Evolutionary conservation across 2,113 vertebrate species (phyloP), one percentile per base, ranked within the genome.

Genomic region (Ictalurus furcatus): DNA sequence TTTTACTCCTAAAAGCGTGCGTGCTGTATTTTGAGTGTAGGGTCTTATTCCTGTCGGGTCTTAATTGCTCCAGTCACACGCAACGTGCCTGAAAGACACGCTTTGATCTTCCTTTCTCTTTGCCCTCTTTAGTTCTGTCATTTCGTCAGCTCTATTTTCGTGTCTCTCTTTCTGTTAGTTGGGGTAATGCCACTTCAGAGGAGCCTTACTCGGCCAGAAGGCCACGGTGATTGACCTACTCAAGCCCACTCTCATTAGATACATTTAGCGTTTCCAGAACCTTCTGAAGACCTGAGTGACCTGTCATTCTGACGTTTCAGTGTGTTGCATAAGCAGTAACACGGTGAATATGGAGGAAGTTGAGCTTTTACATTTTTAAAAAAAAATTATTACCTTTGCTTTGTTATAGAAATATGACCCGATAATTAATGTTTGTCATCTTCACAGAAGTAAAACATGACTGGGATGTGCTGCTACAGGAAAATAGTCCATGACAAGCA

Each of bases 151-250:
- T 34, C 14, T 65, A 2, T 85, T 59, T 67, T 59, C 54, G 54
- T 82, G 25, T 71, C 17, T 88, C n/a, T 25, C 37, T 54, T 5
- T 11, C 37, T 44, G 40, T 78, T 52, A 52, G 37, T 76, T 44
- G 37, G 37, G 19, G 23, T 40, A 25, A 40, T 11, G 73, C 73
- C 8, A 23, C 65, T 73, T 34, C 69, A 44, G 21, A 52, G 88
- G 48, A 59, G 34, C 85, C 73, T 85, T 85, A 91, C 17, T 69
- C 37, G 88, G 88, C 88, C 84, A 91, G 84, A 73, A 88, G 89
- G 89, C 63, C 84, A 44, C 65, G 76, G 63, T 84, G 65, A 48
- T 37, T 58, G 69, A 83, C 69, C 40, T 84, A 37, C 16, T 52
- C 34, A 25, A 28, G 59, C 34, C 67, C 17, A 25, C 19, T 28